These are phyloP conservation scores for Pterophyllum scalare DNA, from an alignment of 2,113 vertebrate genomes.

Conservation along the genomic window DNA sequence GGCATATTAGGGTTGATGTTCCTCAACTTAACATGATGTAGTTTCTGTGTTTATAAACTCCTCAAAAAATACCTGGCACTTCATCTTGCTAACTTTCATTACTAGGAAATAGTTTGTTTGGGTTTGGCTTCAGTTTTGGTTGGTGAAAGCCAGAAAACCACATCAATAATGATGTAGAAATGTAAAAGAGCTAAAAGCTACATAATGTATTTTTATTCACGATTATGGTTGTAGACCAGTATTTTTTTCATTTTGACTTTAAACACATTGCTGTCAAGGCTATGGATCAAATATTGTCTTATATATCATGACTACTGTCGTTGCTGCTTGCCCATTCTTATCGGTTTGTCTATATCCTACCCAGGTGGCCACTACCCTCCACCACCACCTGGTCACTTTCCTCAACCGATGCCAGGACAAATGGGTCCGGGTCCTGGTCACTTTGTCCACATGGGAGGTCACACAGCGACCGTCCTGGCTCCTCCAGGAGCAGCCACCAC, in stretches of 20 bases:
- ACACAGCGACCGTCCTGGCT: slow-evolving; percentile 89
- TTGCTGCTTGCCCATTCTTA: not conserved
- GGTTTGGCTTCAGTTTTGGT: not conserved
- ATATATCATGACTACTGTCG: not conserved
- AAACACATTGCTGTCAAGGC: not conserved
- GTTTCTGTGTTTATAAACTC: not conserved
- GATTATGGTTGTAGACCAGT: not conserved
- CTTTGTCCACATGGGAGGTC: slow-evolving; percentile 85
- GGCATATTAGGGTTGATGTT: not conserved
- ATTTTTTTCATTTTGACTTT: not conserved
- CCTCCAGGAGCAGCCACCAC: slow-evolving; percentile 90
- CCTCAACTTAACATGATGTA: not conserved
- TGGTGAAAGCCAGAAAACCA: not conserved
- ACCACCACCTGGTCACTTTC: slow-evolving; percentile 79
- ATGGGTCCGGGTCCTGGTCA: slow-evolving; percentile 81
- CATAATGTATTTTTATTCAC: not conserved
- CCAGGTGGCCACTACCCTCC: slow-evolving; percentile 84
- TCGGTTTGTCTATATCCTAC: slow-evolving; percentile 10
- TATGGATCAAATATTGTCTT: not conserved
- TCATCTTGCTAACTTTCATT: not conserved
- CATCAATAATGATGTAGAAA: not conserved
- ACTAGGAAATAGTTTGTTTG: not conserved
- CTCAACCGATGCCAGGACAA: slow-evolving; percentile 76
- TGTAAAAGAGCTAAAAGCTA: not conserved
- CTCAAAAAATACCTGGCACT: not conserved